These are phyloP conservation scores for Ctenopoma multispine DNA, from an alignment of 2,797 vertebrate species.

Conservation along the genomic window DNA sequence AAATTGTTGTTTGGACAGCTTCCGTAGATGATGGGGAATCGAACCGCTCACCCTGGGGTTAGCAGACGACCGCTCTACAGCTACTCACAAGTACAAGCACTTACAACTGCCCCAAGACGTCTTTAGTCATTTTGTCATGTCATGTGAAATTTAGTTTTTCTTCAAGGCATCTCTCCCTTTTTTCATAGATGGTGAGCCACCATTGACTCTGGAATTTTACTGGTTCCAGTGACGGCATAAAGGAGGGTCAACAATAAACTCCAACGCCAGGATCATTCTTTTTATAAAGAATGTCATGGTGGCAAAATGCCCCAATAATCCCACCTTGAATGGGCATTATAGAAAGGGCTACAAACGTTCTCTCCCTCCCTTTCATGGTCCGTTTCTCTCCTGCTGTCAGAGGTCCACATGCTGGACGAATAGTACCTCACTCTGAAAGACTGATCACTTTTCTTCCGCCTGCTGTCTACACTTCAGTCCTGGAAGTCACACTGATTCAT, in stretches of 20 bases:
- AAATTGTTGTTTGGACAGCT: too few relatives aligned
- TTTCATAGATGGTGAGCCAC: too few relatives aligned
- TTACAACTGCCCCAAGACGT: too few relatives aligned
- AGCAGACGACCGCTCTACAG: too few relatives aligned
- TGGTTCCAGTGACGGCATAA: too few relatives aligned
- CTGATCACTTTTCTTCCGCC: slow-evolving; percentile 71
- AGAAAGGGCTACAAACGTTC: background rate
- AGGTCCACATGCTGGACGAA: slow-evolving; percentile 52
- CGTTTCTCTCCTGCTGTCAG: slow-evolving; percentile 48
- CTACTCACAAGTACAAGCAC: too few relatives aligned
- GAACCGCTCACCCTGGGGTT: too few relatives aligned
- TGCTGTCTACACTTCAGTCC: slow-evolving; percentile 65
- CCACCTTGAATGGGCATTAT: background rate
- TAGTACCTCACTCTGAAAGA: slow-evolving; percentile 62
- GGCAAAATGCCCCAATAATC: background rate
- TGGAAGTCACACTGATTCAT: slow-evolving; percentile 71
- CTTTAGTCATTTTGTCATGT: too few relatives aligned
- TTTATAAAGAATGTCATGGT: background rate
- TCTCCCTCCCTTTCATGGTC: slow-evolving; percentile 8
- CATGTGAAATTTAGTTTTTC: too few relatives aligned
- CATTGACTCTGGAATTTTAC: too few relatives aligned
- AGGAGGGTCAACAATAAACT: background rate
- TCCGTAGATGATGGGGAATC: too few relatives aligned
- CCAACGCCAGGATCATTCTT: background rate
- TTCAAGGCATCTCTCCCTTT: too few relatives aligned